A percentile compares a stretch with the other conserved stretches of the same genome.
Conservation (phyloP, 2,113 vertebrate species). For the Campylomormyrus numenius region DNA sequence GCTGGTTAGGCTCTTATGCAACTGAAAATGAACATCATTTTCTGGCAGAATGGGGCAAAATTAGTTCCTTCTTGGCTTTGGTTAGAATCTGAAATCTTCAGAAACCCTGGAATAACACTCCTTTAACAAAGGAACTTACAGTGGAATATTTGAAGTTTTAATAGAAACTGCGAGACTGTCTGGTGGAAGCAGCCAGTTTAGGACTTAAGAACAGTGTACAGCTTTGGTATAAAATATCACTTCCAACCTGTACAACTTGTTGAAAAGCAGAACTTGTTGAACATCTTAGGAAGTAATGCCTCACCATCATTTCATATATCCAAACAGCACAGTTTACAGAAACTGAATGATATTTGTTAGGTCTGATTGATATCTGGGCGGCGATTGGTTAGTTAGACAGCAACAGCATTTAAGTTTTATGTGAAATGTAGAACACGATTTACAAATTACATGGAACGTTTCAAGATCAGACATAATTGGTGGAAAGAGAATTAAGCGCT, state of each 20-base stretch:
- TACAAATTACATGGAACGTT: neutral
- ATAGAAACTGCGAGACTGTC: neutral
- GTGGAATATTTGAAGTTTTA: neutral
- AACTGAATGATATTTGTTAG: neutral
- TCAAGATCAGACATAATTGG: conserved; percentile 12
- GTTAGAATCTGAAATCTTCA: neutral
- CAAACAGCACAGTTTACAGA: conserved; percentile 35
- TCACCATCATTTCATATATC: conserved; percentile 39
- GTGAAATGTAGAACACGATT: neutral
- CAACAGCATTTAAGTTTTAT: neutral
- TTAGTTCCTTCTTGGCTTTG: neutral
- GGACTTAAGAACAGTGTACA: neutral
- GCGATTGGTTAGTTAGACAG: neutral
- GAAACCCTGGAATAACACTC: neutral
- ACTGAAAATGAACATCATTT: neutral
- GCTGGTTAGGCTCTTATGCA: neutral
- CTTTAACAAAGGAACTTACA: neutral
- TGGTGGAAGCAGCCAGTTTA: neutral
- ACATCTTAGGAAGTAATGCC: conserved; percentile 39
- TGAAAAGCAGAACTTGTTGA: conserved; percentile 20
- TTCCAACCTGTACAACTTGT: neutral
- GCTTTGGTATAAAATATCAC: conserved; percentile 11
- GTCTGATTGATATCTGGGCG: neutral
- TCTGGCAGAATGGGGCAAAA: neutral
- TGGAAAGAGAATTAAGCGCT: conserved; percentile 45